Evolutionary conservation across 2,888 invertebrate genomes (phyloP).

Genomic region (Pantelozetes paolii): DNA sequence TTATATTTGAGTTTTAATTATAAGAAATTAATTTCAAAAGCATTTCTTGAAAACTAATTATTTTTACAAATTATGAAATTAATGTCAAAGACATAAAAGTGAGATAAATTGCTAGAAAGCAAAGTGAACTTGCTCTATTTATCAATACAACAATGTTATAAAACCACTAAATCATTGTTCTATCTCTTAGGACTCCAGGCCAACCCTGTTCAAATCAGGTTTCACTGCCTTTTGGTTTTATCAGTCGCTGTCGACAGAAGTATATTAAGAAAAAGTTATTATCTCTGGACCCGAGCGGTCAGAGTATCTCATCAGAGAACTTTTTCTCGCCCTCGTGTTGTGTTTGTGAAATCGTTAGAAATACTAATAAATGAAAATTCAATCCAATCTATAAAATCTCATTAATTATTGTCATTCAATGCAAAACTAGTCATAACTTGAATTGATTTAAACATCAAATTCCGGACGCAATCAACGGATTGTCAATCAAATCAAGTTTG

Average conservation of each 20-base stretch:
- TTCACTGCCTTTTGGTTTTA: slow-evolving; percentile 47
- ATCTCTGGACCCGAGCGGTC: slow-evolving; percentile 47
- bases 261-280: slow-evolving; percentile 49
- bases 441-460: neutral
- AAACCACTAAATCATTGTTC: neutral
- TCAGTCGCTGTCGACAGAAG: slow-evolving; percentile 48
- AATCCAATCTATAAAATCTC: neutral
- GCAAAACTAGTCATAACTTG: slow-evolving; percentile 15
- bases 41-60: too few species aligned
- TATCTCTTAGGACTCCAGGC: slow-evolving; percentile 44
- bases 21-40: too few species aligned
- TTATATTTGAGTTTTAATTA: too few species aligned
- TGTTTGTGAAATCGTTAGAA: slow-evolving; percentile 47
- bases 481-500: too few species aligned
- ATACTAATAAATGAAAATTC: slow-evolving; percentile 14
- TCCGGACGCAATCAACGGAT: too few species aligned
- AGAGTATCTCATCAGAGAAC: slow-evolving; percentile 47
- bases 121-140: too few species aligned
- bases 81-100: too few species aligned
- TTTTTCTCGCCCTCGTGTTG: slow-evolving; percentile 49
- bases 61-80: too few species aligned
- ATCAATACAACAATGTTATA: neutral
- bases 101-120: neutral
- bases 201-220: slow-evolving; percentile 47
- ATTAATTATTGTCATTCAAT: neutral